Evolutionary conservation across 1,140 invertebrate genomes (phyloP).

Genomic region (Drosophila novamexicana): DNA sequence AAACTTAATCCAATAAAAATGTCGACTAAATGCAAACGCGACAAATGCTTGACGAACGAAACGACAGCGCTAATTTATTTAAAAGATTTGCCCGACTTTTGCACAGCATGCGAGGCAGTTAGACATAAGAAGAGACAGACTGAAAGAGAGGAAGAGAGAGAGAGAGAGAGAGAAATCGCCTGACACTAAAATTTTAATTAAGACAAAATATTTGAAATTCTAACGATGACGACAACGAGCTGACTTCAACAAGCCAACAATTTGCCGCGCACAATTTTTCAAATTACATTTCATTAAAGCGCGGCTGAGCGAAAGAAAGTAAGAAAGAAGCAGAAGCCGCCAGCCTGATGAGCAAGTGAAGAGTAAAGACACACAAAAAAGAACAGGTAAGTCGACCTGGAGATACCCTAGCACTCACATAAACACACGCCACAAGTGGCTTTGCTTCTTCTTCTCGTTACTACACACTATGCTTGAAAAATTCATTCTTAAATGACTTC

Average conservation of each 20-base stretch:
- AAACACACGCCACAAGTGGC: too few relatives aligned
- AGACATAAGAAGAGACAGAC: slow-evolving; percentile 2
- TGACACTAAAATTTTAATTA: slow-evolving; percentile 67
- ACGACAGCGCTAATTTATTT: slow-evolving; percentile 78
- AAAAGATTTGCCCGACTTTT: slow-evolving; percentile 74
- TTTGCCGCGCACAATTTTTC: slow-evolving; percentile 76
- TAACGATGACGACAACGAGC: slow-evolving; percentile 50
- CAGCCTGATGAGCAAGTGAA: slow-evolving; percentile 37
- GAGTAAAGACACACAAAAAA: slow-evolving; percentile 42
- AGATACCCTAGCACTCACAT: too few relatives aligned
- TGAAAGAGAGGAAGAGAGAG: neutral
- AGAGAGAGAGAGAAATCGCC: slow-evolving; percentile 1
- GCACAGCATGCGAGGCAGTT: slow-evolving; percentile 11
- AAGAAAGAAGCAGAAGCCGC: slow-evolving; percentile 7
- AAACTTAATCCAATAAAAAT: slow-evolving; percentile 79
- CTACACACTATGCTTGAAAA: too few relatives aligned
- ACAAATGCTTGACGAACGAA: slow-evolving; percentile 76
- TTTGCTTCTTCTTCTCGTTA: too few relatives aligned
- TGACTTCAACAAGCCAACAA: slow-evolving; percentile 66
- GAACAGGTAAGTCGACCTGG: neutral
- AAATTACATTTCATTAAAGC: slow-evolving; percentile 77
- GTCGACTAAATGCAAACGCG: slow-evolving; percentile 71
- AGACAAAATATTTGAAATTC: slow-evolving; percentile 78
- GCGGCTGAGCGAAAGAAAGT: slow-evolving; percentile 19
- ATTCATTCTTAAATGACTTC: too few relatives aligned